Conservation (phyloP, 2,113 vertebrate species). For the Machaerirhynchus nigripectus region DNA sequence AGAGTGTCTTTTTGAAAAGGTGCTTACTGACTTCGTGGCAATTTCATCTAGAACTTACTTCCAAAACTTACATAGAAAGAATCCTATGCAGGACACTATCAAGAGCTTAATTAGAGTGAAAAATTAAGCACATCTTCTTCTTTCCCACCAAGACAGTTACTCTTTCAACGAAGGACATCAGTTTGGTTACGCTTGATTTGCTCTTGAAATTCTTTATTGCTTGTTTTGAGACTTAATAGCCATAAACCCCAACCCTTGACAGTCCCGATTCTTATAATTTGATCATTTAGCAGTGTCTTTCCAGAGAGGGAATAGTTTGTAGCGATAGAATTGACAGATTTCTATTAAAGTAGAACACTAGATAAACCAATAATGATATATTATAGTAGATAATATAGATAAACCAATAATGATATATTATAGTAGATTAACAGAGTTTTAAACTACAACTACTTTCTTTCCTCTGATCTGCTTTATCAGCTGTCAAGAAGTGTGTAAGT, state of each 20-base stretch:
- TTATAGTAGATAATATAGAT: background rate
- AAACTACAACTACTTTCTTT: background rate
- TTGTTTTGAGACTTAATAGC: background rate
- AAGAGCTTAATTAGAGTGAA: background rate
- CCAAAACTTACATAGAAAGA: background rate
- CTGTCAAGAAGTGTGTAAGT: background rate
- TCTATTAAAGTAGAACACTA: background rate
- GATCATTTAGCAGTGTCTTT: background rate
- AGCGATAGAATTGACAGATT: background rate
- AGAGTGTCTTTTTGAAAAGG: background rate
- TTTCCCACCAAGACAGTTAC: background rate
- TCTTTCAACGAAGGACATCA: background rate
- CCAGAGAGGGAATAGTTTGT: background rate
- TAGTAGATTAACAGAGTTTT: background rate
- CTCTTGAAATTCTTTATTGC: background rate
- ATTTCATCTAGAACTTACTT: background rate
- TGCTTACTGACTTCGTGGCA: background rate
- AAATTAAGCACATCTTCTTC: background rate
- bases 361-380: background rate
- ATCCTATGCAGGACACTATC: background rate
- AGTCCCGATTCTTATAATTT: background rate
- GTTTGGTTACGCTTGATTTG: background rate
- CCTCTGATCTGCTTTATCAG: background rate
- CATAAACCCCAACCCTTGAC: background rate
- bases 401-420: background rate